Evolutionary conservation across 2,797 vertebrate species (phyloP), one percentile per base, ranked within the genome.

Genomic region (Cetoscarus ocellatus): DNA sequence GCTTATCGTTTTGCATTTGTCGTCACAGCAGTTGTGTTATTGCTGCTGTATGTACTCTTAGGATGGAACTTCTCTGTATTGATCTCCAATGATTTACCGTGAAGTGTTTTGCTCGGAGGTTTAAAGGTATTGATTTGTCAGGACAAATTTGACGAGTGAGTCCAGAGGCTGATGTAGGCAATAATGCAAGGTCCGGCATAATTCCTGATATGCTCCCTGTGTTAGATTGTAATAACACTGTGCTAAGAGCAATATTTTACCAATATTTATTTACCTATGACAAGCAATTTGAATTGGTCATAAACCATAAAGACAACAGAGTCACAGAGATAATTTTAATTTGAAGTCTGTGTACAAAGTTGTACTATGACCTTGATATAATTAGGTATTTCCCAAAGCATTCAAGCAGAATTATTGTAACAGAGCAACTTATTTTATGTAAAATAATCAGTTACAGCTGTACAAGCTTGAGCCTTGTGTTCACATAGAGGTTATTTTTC

Each of bases 11-110:
- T 56, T 6, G 18, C 14, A 45, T 14, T 12, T 38, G 3, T 11
- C 5, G 38, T 68, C 54, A 65, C 59, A 1, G 17, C 7, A 8
- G 39, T 19, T 18, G 57, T 62, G 47, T 80, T 80, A 57, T 58
- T 38, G 72, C 72, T 53, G 47, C 2, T 39, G 70, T 57, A 67
- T 70, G 79, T 68, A 42, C 45, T 70, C 61, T 60, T 56, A 66
- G 54, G 54, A 45, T 60, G 63, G 59, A 63, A 50, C 58, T 52
- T 59, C 70, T 51, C 62, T 19, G 43, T 47, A 86, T 86, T 47
- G 84, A 87, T 63, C 10, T 10, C 40, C 61, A 63, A 39, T 79
- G 73, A 85, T 87, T 86, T 64, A 80, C 67, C 7, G 7, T 19
- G 38, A 14, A 34, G 40, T 51, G 34, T 70, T 84, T 54, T 69